Evolutionary conservation across 2,888 invertebrate genomes (phyloP).

Genomic region (Eupithecia centaureata): DNA sequence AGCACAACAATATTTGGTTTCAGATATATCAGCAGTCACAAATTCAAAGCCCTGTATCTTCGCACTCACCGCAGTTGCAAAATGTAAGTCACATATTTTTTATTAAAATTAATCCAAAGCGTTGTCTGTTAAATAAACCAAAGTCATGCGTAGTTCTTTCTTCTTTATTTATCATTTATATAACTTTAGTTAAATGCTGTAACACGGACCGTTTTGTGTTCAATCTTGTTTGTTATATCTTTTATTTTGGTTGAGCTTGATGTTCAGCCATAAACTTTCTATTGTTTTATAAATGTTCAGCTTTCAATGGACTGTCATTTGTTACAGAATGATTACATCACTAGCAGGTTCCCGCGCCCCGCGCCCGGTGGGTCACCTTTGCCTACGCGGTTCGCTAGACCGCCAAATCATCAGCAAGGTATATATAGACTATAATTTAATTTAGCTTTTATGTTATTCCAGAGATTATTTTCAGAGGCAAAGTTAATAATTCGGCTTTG

Average conservation of each 20-base stretch:
- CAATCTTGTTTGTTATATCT: too few relatives aligned
- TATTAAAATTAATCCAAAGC: background rate
- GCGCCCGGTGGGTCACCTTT: conserved; percentile 76
- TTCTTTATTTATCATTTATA: too few relatives aligned
- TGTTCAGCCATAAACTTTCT: background rate
- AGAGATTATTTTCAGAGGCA: too few relatives aligned
- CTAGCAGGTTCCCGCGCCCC: conserved; percentile 74
- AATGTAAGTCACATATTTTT: conserved; percentile 70
- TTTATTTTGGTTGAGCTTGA: background rate
- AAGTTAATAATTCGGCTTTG: too few relatives aligned
- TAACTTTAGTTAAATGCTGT: too few relatives aligned
- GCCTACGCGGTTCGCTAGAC: conserved; percentile 74
- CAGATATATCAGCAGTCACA: conserved; percentile 81
- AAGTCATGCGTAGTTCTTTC: too few relatives aligned
- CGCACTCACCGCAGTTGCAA: conserved; percentile 79
- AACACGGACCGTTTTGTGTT: too few relatives aligned
- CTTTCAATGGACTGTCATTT: background rate
- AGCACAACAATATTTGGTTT: conserved; percentile 9
- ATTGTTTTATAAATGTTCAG: background rate
- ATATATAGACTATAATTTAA: conserved; percentile 38
- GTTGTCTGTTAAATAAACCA: background rate
- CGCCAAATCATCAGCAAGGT: conserved; percentile 79
- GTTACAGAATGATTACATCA: conserved; percentile 64
- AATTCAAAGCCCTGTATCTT: conserved; percentile 78
- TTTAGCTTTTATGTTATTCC: too few relatives aligned